Base-by-base conservation (phyloP, 1,140 invertebrate species). In the Coptotermes formosanus region DNA sequence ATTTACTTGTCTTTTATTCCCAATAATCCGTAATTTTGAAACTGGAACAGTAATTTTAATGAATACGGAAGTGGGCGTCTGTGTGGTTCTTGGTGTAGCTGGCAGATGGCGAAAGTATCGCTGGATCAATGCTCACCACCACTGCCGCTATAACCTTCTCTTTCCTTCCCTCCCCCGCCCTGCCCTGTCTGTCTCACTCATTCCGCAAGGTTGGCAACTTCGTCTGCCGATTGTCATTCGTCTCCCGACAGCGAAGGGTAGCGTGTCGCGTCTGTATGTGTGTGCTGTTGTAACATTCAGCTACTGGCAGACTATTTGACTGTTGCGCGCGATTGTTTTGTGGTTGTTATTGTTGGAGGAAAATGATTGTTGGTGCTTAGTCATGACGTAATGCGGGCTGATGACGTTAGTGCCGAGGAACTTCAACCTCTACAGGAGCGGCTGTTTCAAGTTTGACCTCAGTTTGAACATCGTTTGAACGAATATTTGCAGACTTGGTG, bases 321-420 rank as follows among this genome's bases (percentile, higher is more conserved):
- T 75, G 3, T 55, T 30, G 11, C 64, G n/a, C 64, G 64, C 0
- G 64, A 25, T 30, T 75, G 64, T 75, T 75, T 2, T 25, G n/a
- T 75, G n/a, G 6, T 30, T 16, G 19, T 55, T 55, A 21, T 55
- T 55, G 21, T 75, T 7, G n/a, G 25, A 30, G 64, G 64, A 30
- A 75, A 25, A 75, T 30, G 0, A 75, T 75, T 11, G 14, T 75
- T 75, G n/a, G 25, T 75, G 64, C 4, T 75, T 75, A n/a, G 14
- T 30, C 30, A 75, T 75, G 64, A 75, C 64, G 64, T 75, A 30
- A 75, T 75, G 64, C 7, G n/a, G 14, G 2, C 64, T 75, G 25
- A 75, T 75, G 64, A 75, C 64, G 64, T 75, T n/a, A 75, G 64
- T 75, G 64, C n/a, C n/a, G 64, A 75, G n/a, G 64, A 75, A 30